Percentiles rank a stretch among this genome's conserved stretches.
These are phyloP conservation scores for Drosophila flavopinicola DNA, from an alignment of 2,888 invertebrate species.

Conservation along the genomic window DNA sequence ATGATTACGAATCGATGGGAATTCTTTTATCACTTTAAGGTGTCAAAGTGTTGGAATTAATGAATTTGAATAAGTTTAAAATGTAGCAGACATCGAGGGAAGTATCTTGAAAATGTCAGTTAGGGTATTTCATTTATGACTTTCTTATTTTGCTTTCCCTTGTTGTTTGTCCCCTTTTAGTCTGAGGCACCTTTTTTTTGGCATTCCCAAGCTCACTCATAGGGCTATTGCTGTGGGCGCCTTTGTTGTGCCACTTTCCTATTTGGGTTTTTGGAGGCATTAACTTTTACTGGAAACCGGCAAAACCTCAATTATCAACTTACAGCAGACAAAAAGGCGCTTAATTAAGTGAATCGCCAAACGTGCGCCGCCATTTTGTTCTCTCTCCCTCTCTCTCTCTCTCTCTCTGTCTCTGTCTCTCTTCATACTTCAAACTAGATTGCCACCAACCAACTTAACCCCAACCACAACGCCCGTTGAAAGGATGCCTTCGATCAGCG, in stretches of 20 bases:
- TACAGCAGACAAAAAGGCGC: slow-evolving; percentile 75
- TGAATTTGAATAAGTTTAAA: too few relatives aligned
- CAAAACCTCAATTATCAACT: slow-evolving; percentile 77
- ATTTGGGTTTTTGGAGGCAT: slow-evolving; percentile 62
- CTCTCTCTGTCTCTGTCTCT: too few relatives aligned
- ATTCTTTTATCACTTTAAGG: too few relatives aligned
- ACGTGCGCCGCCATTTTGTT: slow-evolving; percentile 68
- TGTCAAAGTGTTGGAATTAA: too few relatives aligned
- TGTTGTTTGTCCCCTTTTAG: slow-evolving; percentile 14
- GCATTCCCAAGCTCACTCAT: not conserved
- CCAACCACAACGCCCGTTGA: slow-evolving; percentile 3
- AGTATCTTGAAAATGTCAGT: not conserved
- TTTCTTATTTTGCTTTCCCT: slow-evolving; percentile 26
- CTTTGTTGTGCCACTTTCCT: slow-evolving; percentile 60
- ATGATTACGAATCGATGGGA: too few relatives aligned
- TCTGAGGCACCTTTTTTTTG: slow-evolving; percentile 10
- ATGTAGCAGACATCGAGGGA: too few relatives aligned
- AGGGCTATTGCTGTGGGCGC: slow-evolving; percentile 31
- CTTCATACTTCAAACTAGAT: slow-evolving; percentile 1
- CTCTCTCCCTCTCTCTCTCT: too few relatives aligned
- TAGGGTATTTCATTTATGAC: not conserved
- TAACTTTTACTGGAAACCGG: slow-evolving; percentile 67
- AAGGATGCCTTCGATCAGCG: slow-evolving; percentile 18
- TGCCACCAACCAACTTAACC: too few relatives aligned
- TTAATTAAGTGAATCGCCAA: slow-evolving; percentile 74